Percentiles rank a stretch among this genome's conserved stretches.
phyloP scores from a whole-genome alignment of 2,113 vertebrate genomes.

The Gorilla gorilla region DNA sequence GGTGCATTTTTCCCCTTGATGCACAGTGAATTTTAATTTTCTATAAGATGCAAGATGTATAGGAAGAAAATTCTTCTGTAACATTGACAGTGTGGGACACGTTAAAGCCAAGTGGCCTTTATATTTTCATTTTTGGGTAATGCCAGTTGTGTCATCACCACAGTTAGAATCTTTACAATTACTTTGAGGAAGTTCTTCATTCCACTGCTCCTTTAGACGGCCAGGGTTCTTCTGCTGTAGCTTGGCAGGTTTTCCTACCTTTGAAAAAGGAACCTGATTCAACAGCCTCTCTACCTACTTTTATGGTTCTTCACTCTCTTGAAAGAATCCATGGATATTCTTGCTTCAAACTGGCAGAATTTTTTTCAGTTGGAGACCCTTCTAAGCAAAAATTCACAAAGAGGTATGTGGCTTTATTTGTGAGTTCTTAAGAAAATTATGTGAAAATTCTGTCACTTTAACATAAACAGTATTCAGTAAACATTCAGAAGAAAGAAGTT shows the following conservation, averaged over 20 bases:
- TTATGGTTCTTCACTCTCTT: not conserved
- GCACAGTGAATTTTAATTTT: slow-evolving; percentile 28
- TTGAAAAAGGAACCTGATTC: slow-evolving; percentile 15
- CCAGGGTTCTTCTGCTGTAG: not conserved
- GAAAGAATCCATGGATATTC: slow-evolving; percentile 34
- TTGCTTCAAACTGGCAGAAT: not conserved
- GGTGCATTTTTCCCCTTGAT: not conserved
- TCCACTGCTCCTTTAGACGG: not conserved
- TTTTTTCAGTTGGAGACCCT: not conserved
- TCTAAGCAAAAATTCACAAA: slow-evolving; percentile 28
- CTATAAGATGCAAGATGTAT: not conserved
- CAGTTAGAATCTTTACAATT: not conserved
- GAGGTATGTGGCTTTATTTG: not conserved
- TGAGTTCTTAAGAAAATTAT: not conserved
- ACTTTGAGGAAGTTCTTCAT: slow-evolving; percentile 11
- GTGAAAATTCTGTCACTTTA: not conserved
- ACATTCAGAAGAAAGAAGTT: not conserved
- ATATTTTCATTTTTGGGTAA: not conserved
- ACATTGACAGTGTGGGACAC: not conserved
- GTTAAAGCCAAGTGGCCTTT: not conserved
- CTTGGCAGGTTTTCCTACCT: not conserved
- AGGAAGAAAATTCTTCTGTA: not conserved
- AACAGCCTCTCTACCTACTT: not conserved
- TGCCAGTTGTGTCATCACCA: not conserved
- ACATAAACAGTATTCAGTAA: not conserved